Percentiles rank a stretch among this genome's conserved stretches.
Conservation (phyloP, 64 coral and sea anemone species). For the Pachyseris speciosa region DNA sequence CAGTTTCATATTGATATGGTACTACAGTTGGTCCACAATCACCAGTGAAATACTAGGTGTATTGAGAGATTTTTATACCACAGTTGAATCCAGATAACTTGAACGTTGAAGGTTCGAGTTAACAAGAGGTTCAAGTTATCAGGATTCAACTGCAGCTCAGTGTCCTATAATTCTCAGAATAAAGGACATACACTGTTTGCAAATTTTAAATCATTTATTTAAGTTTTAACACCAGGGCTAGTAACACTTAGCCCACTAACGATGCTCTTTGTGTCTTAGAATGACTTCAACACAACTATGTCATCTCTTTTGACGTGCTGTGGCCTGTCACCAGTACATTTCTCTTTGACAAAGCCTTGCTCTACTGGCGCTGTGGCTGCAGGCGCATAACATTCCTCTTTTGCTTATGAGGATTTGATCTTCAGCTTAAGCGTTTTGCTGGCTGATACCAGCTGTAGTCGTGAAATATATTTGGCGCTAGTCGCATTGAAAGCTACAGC, state of each 20-base stretch:
- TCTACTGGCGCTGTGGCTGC: background rate
- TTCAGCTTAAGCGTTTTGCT: slow-evolving; percentile 22
- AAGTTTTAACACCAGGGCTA: slow-evolving; percentile 14
- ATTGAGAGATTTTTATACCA: slow-evolving; percentile 2
- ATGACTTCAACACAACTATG: background rate
- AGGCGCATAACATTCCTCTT: background rate
- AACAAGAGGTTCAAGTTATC: too few species aligned
- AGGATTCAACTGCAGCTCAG: slow-evolving; percentile 5
- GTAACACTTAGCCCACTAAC: background rate
- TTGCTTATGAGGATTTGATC: slow-evolving; percentile 2
- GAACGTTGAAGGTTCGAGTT: background rate
- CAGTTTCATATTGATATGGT: slow-evolving; percentile 1
- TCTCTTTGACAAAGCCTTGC: slow-evolving; percentile 11
- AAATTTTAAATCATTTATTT: slow-evolving; percentile 19
- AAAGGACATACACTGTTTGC: slow-evolving; percentile 2
- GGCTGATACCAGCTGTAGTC: background rate
- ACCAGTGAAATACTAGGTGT: background rate
- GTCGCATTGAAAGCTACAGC: background rate
- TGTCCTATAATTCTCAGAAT: background rate
- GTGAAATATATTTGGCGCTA: slow-evolving; percentile 2
- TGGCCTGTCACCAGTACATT: slow-evolving; percentile 5
- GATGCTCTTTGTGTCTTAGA: background rate
- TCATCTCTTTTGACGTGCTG: background rate
- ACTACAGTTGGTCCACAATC: slow-evolving; percentile 10
- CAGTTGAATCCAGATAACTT: background rate